Evolutionary conservation across 37 sponge, comb jelly and placozoan species (phyloP).

Genomic region (Spongia lamella): DNA sequence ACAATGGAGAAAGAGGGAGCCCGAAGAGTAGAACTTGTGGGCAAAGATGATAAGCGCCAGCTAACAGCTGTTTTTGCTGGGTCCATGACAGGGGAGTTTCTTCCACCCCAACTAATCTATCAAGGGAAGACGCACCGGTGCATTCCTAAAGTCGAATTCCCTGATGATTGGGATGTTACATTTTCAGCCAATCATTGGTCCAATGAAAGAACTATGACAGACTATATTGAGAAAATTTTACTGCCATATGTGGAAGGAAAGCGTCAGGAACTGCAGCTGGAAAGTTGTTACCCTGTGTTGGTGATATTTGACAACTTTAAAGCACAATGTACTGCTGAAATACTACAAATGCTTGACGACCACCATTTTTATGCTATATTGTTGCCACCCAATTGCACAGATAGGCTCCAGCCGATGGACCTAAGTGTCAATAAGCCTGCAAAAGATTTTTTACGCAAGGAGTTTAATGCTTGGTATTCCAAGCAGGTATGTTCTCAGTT

Average conservation of each 20-base stretch:
- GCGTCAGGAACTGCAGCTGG: conserved; percentile 13
- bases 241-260: conserved; percentile 26
- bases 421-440: no score
- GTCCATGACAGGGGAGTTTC: conserved; percentile 26
- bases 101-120: conserved; percentile 47
- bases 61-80: no score
- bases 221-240: conserved; percentile 20
- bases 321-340: conserved; percentile 23
- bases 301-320: conserved; percentile 40
- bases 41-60: no score
- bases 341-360: conserved; percentile 18
- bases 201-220: conserved; percentile 32
- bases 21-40: no score
- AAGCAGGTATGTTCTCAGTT: no score
- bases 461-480: no score
- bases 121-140: conserved; percentile 27
- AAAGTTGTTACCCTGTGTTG: conserved; percentile 31
- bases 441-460: no score
- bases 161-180: conserved; percentile 36
- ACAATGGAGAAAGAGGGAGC: no score
- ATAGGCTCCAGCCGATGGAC: no score
- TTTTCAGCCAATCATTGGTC: conserved; percentile 39
- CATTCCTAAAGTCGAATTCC: conserved; percentile 24
- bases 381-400: no score
- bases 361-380: no score